Conservation (phyloP, 64 coral and sea anemone species). For the Pocillopora verrucosa region DNA sequence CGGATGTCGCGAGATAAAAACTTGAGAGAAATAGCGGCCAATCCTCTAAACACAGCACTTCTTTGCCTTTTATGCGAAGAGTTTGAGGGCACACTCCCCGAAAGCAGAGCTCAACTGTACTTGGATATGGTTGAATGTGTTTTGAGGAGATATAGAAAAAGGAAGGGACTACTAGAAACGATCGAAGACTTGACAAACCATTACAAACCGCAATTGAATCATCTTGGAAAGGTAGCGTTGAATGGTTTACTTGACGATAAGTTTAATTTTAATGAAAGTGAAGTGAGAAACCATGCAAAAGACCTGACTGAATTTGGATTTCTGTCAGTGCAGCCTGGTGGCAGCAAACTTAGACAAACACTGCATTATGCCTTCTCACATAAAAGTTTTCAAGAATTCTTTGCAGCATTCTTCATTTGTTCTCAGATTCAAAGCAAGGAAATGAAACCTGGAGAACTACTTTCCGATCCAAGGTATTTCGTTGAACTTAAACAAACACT, state of each 20-base stretch:
- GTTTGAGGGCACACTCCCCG: not conserved
- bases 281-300: not conserved
- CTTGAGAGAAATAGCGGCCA: not conserved
- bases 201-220: not conserved
- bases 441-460: not conserved
- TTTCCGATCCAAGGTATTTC: not conserved
- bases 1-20: not conserved
- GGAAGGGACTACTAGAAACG: not conserved
- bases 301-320: conserved; percentile 10
- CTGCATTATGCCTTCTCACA: not conserved
- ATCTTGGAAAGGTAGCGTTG: not conserved
- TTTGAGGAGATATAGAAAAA: not conserved
- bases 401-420: conserved; percentile 12
- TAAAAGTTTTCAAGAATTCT: conserved; percentile 29
- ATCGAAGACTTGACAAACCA: not conserved
- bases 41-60: conserved; percentile 1
- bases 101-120: not conserved
- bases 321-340: not conserved
- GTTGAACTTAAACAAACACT: not conserved
- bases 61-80: conserved; percentile 27
- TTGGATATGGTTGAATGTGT: not conserved
- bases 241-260: not conserved
- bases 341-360: not conserved
- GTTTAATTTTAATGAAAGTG: not conserved
- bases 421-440: not conserved